Evolutionary conservation across 2,888 invertebrate species (phyloP).

Genomic region (Tortrix viridana): DNA sequence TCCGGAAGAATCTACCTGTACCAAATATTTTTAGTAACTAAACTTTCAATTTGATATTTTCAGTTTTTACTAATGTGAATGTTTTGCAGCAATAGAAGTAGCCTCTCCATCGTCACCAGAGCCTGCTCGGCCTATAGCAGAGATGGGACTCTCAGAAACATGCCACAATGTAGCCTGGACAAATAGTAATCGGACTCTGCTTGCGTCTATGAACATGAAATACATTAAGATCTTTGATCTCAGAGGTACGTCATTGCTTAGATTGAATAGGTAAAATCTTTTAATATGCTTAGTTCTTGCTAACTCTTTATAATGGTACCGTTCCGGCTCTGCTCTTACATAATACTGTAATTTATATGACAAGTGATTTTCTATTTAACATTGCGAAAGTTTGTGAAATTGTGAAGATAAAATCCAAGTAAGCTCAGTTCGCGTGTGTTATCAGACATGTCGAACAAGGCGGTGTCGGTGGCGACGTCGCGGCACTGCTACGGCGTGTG

Average conservation of each 20-base stretch:
- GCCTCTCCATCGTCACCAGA: slow-evolving; percentile 70
- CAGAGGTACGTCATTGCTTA: slow-evolving; percentile 85
- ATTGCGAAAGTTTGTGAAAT: no score
- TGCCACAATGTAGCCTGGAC: slow-evolving; percentile 95
- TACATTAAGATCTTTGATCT: slow-evolving; percentile 95
- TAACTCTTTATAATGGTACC: no score
- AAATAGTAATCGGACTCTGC: slow-evolving; percentile 88
- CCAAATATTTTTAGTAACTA: not conserved
- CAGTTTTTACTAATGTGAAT: not conserved
- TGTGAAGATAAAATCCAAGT: not conserved
- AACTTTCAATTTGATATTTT: not conserved
- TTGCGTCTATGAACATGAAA: slow-evolving; percentile 96
- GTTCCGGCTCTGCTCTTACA: no score
- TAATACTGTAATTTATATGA: no score
- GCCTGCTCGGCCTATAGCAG: slow-evolving; percentile 85
- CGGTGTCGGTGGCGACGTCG: slow-evolving; percentile 87
- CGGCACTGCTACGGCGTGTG: slow-evolving; percentile 93
- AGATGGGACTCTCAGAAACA: slow-evolving; percentile 93
- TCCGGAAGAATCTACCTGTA: slow-evolving; percentile 58
- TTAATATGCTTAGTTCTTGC: no score
- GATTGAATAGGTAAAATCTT: not conserved
- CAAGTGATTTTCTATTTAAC: no score
- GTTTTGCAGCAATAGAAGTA: slow-evolving; percentile 38
- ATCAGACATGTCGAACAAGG: slow-evolving; percentile 87
- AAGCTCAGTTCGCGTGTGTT: slow-evolving; percentile 25